Conservation (phyloP, 2,888 invertebrate genomes). For the Dasypolia templi region DNA sequence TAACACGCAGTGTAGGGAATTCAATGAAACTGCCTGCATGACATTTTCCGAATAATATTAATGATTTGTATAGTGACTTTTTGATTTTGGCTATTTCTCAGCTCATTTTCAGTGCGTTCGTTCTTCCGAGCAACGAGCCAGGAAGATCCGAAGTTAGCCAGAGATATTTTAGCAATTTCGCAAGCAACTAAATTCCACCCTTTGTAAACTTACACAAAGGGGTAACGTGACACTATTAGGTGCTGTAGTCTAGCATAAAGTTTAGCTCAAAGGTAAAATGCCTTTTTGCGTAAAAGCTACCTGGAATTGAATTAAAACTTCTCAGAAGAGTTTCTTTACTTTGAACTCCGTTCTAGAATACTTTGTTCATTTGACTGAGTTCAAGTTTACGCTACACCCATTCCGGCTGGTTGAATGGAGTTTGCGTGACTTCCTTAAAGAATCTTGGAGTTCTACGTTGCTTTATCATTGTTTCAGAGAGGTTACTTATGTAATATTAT, state of each 20-base stretch:
- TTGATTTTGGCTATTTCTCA: neutral
- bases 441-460: neutral
- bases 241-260: neutral
- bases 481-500: no score
- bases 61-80: neutral
- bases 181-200: neutral
- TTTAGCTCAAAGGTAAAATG: neutral
- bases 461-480: neutral
- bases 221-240: no score
- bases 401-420: neutral
- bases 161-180: neutral
- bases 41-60: neutral
- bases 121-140: neutral
- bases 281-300: neutral
- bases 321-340: neutral
- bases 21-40: no score
- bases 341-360: neutral
- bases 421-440: conserved; percentile 6
- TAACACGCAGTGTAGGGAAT: neutral
- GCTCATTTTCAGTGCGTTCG: neutral
- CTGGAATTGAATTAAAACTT: neutral
- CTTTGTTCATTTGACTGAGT: neutral
- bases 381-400: neutral
- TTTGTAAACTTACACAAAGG: neutral
- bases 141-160: neutral